Evolutionary conservation across 2,888 invertebrate genomes (phyloP), one percentile per base, ranked within the genome.

Genomic region (Diaperis boleti): DNA sequence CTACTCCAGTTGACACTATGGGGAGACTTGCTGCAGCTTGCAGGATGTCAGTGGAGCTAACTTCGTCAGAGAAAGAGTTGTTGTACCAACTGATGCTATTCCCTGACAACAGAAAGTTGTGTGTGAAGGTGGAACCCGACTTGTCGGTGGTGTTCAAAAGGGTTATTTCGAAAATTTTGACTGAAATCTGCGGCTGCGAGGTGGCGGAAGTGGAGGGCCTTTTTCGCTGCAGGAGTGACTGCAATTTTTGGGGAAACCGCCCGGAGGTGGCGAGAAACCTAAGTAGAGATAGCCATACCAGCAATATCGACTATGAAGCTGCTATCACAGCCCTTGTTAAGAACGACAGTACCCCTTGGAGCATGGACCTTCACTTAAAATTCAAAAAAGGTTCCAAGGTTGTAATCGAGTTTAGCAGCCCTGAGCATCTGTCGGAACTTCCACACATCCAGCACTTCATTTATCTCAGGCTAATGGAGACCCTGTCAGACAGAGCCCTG

Each of bases 1-100:
- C 10, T 7, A 11, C 35, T 17, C 18, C 33, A 6, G 8, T 33
- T 10, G 4, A n/a, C 3, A 18, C 11, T 18, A 11, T 33, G 3
- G 49, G 33, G 20, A 49, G 11, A 33, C 31, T 49, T 7, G 35
- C 35, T 1, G 49, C 10, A 3, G 33, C 13, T 10, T 33, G 33
- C 11, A n/a, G n/a, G n/a, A n/a, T n/a, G n/a, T 33, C 33, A 2
- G 2, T 33, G 1, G 11, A 33, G 5, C 2, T 33, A n/a, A 2
- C 33, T 1, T 11, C 1, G 2, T 4, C 4, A 33, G 13, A 10
- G 11, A n/a, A n/a, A n/a, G 33, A 13, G 11, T 3, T 33, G 11
- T 10, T 33, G 8, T 33, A 5, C 2, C n/a, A 33, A 13, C 11
- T 33, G 11, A 11, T 33, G 11, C 11, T 13, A 2, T 33, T 13